Base-by-base conservation (phyloP, 1,140 invertebrate genomes). In the Monomorium pharaonis region DNA sequence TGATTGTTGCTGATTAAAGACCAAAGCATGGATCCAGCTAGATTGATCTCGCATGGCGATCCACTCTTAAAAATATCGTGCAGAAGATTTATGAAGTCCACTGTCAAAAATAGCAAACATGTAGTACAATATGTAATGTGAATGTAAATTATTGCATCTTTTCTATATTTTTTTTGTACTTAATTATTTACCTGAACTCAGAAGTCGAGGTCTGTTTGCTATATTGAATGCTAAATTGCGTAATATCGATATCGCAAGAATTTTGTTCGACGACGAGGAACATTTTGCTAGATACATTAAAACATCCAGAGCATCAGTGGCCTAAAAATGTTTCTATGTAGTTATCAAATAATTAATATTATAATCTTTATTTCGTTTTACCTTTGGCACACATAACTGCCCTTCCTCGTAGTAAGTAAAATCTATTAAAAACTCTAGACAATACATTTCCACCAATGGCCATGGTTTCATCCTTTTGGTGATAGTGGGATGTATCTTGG, bases 341-440 rank as follows among this genome's bases (percentile, higher is more conserved):
- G 16, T 33, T 47, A 77, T 75, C 24, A 63, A 75, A 3, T 0
- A 78, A 83, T 2, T 54, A 30, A 63, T 70, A 44, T 49, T n/a
- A n/a, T n/a, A n/a, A 74, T 60, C 4, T 33, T n/a, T 56, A 1
- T 56, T 30, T 44, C 37, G 30, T 72, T 63, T 89, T 90, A 95
- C 94, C 89, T 95, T 95, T 21, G 94, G 90, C 6, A 95, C 91
- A 7, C 87, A 89, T 24, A 92, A 44, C 72, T 95, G 95, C 12
- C 95, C 94, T 85, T 95, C 95, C 42, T 94, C 91, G 47, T 93
- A 95, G 84, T 89, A 94, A n/a, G 94, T 94, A 58, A 94, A 95
- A 33, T 94, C 93, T 37, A 94, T 92, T n/a, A 95, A 77, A 76
- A 95, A 95, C 85, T 95, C 92, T 16, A 95, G 86, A 62, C 91